These are phyloP conservation scores for Panonychus citri DNA, from an alignment of 1,140 invertebrate genomes.

Conservation along the genomic window DNA sequence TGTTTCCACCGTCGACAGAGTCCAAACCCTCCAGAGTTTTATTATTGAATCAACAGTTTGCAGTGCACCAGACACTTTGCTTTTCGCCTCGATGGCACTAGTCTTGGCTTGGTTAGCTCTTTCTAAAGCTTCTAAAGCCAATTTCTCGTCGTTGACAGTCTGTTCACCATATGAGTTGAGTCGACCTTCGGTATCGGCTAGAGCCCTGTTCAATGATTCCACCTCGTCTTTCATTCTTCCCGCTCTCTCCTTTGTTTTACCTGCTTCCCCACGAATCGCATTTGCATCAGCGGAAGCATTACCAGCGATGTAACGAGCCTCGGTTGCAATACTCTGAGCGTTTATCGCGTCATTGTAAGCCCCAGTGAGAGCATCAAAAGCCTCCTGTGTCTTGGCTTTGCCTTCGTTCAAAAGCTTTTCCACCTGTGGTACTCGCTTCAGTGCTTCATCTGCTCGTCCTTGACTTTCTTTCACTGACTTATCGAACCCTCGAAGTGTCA, in stretches of 20 bases:
- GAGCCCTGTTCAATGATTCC: conserved; percentile 39
- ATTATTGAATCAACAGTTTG: conserved; percentile 49
- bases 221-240: conserved; percentile 47
- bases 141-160: conserved; percentile 41
- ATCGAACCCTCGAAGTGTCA: conserved; percentile 65
- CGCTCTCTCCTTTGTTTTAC: conserved; percentile 46
- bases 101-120: conserved; percentile 68
- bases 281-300: conserved; percentile 50
- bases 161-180: conserved; percentile 45
- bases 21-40: conserved; percentile 32
- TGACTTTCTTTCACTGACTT: conserved; percentile 57
- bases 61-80: conserved; percentile 53
- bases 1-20: conserved; percentile 33
- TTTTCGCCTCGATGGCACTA: conserved; percentile 45
- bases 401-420: conserved; percentile 36
- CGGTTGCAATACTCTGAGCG: conserved; percentile 45
- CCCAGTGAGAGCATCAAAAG: conserved; percentile 32
- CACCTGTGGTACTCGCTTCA: conserved; percentile 35
- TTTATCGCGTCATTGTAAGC: conserved; percentile 51
- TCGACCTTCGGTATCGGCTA: conserved; percentile 41
- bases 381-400: conserved; percentile 30
- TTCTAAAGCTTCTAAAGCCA: conserved; percentile 41
- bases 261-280: conserved; percentile 45
- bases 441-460: conserved; percentile 38
- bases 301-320: conserved; percentile 44